These are phyloP conservation scores for Coccyzus lansbergi DNA, from an alignment of 2,797 vertebrate species.

Conservation along the genomic window DNA sequence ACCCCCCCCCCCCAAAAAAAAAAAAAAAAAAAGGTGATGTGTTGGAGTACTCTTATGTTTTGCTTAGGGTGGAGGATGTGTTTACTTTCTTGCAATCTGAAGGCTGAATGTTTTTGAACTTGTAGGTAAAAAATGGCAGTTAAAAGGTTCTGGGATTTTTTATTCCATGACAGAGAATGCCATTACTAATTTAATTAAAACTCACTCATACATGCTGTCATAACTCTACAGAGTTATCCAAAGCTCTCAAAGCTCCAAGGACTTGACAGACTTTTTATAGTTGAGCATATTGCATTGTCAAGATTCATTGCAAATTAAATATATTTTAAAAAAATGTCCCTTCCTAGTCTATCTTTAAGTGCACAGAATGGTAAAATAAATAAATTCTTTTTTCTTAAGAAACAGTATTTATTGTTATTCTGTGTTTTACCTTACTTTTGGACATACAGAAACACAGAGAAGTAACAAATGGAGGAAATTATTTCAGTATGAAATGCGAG, in stretches of 20 bases:
- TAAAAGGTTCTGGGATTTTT: neutral
- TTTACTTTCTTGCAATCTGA: neutral
- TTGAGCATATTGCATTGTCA: neutral
- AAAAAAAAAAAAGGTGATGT: neutral
- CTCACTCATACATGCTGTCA: neutral
- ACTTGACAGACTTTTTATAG: neutral
- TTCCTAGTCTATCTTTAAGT: neutral
- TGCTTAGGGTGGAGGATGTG: neutral
- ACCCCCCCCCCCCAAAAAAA: too few relatives aligned
- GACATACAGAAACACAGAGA: neutral
- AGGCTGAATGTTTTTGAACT: neutral
- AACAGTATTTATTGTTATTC: neutral
- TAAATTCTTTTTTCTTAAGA: neutral
- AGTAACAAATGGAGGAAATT: neutral
- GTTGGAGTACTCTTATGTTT: neutral
- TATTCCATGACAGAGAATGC: neutral
- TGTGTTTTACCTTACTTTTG: neutral
- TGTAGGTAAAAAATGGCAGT: neutral
- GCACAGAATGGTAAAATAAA: neutral
- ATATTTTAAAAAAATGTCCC: neutral
- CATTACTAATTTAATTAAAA: conserved; percentile 21
- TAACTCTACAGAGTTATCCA: neutral
- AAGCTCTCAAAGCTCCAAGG: neutral
- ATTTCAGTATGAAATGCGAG: neutral
- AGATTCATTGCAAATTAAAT: neutral